Evolutionary conservation across 1,140 invertebrate species (phyloP), one percentile per base, ranked within the genome.

Genomic region (Lepidotrigona ventralis): DNA sequence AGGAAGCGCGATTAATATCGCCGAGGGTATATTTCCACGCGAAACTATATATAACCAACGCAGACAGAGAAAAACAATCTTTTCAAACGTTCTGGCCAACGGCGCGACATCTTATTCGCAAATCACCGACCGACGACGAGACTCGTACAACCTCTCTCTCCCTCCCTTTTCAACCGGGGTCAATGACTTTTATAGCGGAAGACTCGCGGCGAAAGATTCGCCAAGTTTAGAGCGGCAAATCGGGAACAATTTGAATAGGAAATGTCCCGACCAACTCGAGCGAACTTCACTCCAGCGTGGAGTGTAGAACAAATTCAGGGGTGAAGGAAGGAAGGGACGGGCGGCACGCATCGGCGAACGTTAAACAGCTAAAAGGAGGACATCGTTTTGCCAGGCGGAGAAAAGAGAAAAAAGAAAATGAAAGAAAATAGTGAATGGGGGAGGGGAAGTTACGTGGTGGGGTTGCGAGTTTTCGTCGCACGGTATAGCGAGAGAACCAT

Each of bases 401-500:
- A 39, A 53, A 14, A 33, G 56, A 46, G 58, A n/a, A 63, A 26
- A 26, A 14, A 56, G 15, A 19, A 19, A 19, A 17, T 56, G 6
- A 46, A 46, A 46, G 39, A 46, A 46, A 46, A 46, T 33, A 8
- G 39, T n/a, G 23, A 17, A 23, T 21, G 21, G 19, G 33, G 39
- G n/a, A 23, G 8, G 12, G 54, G 53, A 14, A 72, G 29, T 21
- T 53, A 29, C 33, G 33, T n/a, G n/a, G n/a, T n/a, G 33, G 19
- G 79, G 29, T n/a, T 15, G 19, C 15, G 26, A 64, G 12, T 17
- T 23, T 39, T 58, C 29, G 78, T 74, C 70, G 68, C 68, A n/a
- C 9, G 68, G 21, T 51, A 51, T 19, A 70, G 76, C 68, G 85
- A 86, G 86, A 86, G 86, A 86, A 91, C 89, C 86, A 90, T 90